Percentiles rank a stretch among this genome's conserved stretches.
phyloP scores from a whole-genome alignment of 2,113 vertebrate species.

The Daboia siamensis region DNA sequence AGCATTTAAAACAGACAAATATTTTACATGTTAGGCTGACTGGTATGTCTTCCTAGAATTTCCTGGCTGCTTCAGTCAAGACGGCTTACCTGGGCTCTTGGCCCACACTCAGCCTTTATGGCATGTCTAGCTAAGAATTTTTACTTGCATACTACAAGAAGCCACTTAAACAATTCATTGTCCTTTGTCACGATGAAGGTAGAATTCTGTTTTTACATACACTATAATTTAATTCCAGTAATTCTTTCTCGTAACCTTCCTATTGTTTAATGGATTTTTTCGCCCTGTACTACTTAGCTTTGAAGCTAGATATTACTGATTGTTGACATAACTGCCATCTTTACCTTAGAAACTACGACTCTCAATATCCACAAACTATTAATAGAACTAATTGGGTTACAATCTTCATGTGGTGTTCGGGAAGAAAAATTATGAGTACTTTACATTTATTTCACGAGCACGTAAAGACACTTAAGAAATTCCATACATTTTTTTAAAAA shows the following conservation, averaged over 20 bases:
- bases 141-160: neutral
- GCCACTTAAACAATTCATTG: neutral
- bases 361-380: neutral
- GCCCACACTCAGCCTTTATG: neutral
- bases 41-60: neutral
- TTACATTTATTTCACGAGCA: neutral
- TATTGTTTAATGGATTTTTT: neutral
- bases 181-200: neutral
- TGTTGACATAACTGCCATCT: neutral
- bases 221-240: neutral
- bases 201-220: neutral
- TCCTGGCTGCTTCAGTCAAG: neutral
- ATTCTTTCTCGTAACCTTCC: neutral
- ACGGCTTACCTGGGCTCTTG: neutral
- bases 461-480: neutral
- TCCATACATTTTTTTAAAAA: neutral
- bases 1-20: neutral
- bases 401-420: neutral
- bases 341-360: neutral
- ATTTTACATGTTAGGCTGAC: neutral
- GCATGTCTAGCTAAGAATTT: neutral
- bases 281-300: neutral
- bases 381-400: neutral
- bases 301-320: neutral
- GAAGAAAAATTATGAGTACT: neutral